A percentile compares a stretch with the other conserved stretches of the same genome.
These are phyloP conservation scores for Calyptommatus sinebrachiatus DNA, from an alignment of 2,113 vertebrate species.

Conservation along the genomic window DNA sequence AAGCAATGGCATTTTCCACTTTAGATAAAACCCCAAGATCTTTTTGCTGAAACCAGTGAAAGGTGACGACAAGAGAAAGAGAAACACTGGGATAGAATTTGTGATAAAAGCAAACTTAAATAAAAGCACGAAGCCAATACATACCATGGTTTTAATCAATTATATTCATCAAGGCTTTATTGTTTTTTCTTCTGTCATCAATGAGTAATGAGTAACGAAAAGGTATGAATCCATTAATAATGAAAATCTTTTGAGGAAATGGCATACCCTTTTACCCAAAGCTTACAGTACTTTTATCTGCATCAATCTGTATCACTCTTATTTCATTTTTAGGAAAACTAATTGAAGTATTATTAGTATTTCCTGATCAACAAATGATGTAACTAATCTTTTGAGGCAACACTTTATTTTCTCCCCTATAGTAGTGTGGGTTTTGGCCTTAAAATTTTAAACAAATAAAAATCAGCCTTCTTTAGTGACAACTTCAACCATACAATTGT, in stretches of 20 bases:
- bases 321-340: slow-evolving; percentile 41
- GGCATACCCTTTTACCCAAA: slow-evolving; percentile 11
- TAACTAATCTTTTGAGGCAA: slow-evolving; percentile 51
- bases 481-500: slow-evolving; percentile 26
- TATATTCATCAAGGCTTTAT: neutral
- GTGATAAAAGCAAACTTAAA: neutral
- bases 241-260: neutral
- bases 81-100: neutral
- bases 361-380: slow-evolving; percentile 38
- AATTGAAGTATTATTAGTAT: slow-evolving; percentile 37
- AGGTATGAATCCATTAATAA: neutral
- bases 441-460: slow-evolving; percentile 61
- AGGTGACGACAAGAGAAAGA: neutral
- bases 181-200: neutral
- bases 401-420: slow-evolving; percentile 43
- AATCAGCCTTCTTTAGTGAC: slow-evolving; percentile 49
- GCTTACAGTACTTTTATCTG: slow-evolving; percentile 3
- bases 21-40: too few relatives aligned
- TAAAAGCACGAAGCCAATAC: neutral
- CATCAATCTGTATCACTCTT: slow-evolving; percentile 8
- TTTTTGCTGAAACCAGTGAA: neutral
- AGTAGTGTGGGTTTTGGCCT: slow-evolving; percentile 58
- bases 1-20: too few relatives aligned
- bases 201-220: neutral
- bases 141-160: slow-evolving; percentile 23